Base-by-base conservation (phyloP, 2,888 invertebrate species). In the Petrolisthes cinctipes region DNA sequence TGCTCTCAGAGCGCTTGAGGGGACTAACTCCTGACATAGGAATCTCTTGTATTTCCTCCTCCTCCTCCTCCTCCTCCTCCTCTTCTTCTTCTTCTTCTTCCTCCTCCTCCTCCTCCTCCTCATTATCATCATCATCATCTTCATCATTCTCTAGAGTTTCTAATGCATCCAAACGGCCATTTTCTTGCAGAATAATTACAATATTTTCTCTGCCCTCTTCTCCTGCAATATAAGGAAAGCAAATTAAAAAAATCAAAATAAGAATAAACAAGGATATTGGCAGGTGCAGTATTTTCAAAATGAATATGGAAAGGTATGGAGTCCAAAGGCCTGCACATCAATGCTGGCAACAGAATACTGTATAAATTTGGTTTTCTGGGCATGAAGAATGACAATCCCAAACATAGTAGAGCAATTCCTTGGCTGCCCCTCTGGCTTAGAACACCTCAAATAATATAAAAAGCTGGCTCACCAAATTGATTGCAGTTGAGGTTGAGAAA, bases 401-500 rank as follows among this genome's bases (percentile, higher is more conserved):
- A n/a, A n/a, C n/a, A n/a, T n/a, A n/a, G n/a, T n/a, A n/a, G n/a
- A n/a, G n/a, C n/a, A n/a, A n/a, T n/a, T n/a, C n/a, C n/a, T n/a
- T n/a, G n/a, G n/a, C n/a, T n/a, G n/a, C n/a, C n/a, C n/a, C n/a
- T n/a, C n/a, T n/a, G n/a, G n/a, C 37, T 37, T 37, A 37, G 37
- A 37, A 37, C 37, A 37, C 37, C 2, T 61, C 61, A 61, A 9
- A 9, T 61, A 17, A 11, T 61, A 9, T 61, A 61, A 61, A n/a
- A 1, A 37, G 37, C 37, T 37, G 23, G 73, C 89, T 89, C 92
- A 14, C 95, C 95, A 92, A 95, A 95, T 91, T 94, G 93, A 93
- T 96, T 96, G 0, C 95, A 95, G 92, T 95, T 95, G 17, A 96
- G 92, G 88, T 94, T 93, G 3, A 96, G 91, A 66, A 91, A 92